Evolutionary conservation across 2,113 vertebrate genomes (phyloP), one percentile per base, ranked within the genome.

Genomic region (Canis aureus): DNA sequence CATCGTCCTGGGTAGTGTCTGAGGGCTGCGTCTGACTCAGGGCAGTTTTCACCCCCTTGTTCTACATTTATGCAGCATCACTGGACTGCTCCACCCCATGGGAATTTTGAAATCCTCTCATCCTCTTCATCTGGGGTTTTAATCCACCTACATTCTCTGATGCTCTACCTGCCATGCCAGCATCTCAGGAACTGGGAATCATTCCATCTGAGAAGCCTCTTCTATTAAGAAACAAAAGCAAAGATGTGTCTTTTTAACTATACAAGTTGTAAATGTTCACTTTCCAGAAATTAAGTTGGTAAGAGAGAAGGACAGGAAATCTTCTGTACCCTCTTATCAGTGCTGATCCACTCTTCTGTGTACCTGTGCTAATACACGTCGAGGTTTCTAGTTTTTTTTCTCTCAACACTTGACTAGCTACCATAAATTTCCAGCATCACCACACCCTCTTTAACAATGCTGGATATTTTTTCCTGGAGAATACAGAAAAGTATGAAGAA

Each of bases 311-410:
- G n/a, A 49, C 38, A 80, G 64, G n/a, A 57, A 38, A 10, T 49
- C 15, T 17, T n/a, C 13, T 27, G 0, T 27, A 25, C 53, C 16
- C 9, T 57, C 59, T 62, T 57, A 5, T 62, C 57, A 35, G 19
- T 53, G 57, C 1, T 51, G 4, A 3, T 43, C 49, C 57, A 25
- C 43, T 66, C 83, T 62, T 73, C 38, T 57, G 10, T n/a, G 12
- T 80, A 16, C 22, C 0, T 5, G 17, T 62, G 69, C 2, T 1
- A 11, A 25, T 19, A 35, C 0, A 7, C 22, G 0, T 0, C 27
- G 20, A 53, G 13, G 20, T 1, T 35, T 32, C 60, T 49, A 23
- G 13, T 55, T 19, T 19, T 51, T 71, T 71, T 53, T 15, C 59
- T 91, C 11, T 43, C 35, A 76, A 25, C 27, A 11, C 49, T 90